phyloP scores from a whole-genome alignment of 2,797 vertebrate species.

The Bradypus variegatus region DNA sequence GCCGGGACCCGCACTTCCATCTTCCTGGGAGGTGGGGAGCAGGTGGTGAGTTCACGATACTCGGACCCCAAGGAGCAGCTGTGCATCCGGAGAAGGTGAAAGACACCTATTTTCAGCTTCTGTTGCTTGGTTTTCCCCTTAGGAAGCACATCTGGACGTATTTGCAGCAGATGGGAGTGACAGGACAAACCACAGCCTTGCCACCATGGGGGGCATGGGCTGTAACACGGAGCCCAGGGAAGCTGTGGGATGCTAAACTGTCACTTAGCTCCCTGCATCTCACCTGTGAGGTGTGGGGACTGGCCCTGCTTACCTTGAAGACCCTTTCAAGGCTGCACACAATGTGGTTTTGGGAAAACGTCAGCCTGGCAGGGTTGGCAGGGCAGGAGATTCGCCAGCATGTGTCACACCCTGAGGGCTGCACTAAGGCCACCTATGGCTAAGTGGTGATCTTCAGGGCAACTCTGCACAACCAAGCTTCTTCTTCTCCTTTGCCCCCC shows the following conservation, averaged over 20 bases:
- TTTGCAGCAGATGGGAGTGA: neutral
- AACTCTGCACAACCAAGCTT: fast-evolving
- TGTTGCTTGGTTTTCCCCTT: no score
- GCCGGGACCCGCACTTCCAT: fast-evolving
- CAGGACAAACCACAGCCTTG: fast-evolving
- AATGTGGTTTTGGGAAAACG: neutral
- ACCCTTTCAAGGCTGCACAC: neutral
- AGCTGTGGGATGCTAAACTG: fast-evolving
- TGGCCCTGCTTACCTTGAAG: fast-evolving
- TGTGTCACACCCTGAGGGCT: neutral
- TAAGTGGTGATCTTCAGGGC: no score
- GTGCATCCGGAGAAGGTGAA: neutral
- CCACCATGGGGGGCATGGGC: fast-evolving
- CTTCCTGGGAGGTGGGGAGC: fast-evolving
- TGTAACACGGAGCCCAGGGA: neutral
- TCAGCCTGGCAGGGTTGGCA: no score
- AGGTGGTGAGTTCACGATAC: fast-evolving
- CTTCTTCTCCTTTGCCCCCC: no score
- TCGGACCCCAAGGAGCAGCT: no score
- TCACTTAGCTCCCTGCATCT: fast-evolving
- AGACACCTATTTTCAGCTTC: neutral
- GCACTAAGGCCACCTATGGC: no score
- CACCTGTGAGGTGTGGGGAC: no score
- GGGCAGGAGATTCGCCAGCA: fast-evolving
- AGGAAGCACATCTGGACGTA: fast-evolving